A percentile compares a stretch with the other conserved stretches of the same genome.
These are phyloP conservation scores for Ceyx erithaca DNA, from an alignment of 2,797 vertebrate species.

Conservation along the genomic window DNA sequence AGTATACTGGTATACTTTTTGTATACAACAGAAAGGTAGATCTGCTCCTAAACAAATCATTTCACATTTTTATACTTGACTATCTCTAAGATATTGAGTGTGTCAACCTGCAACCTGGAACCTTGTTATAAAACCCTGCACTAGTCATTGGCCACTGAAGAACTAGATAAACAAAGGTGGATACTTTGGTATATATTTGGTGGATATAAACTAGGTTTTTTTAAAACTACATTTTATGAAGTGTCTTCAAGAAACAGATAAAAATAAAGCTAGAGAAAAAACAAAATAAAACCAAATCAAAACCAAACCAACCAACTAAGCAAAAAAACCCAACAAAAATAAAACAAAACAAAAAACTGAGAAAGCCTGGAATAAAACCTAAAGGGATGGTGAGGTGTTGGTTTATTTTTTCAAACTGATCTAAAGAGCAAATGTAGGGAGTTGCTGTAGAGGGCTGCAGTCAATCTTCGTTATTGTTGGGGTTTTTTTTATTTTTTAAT, in stretches of 20 bases:
- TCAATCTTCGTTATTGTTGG: too few species aligned
- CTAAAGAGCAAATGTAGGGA: background rate
- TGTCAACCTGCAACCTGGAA: background rate
- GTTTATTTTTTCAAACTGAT: background rate
- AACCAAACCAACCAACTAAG: too few species aligned
- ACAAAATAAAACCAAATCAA: too few species aligned
- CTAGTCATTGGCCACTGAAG: background rate
- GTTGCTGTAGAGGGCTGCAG: background rate
- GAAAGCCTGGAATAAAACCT: background rate
- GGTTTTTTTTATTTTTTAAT: too few species aligned
- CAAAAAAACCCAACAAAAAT: too few species aligned
- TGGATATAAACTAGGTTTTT: background rate
- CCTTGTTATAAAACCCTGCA: background rate
- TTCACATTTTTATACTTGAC: background rate
- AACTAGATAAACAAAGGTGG: background rate
- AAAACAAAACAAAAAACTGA: background rate
- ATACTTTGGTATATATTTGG: background rate
- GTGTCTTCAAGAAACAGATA: background rate
- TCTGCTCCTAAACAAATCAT: background rate
- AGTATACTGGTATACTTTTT: too few species aligned
- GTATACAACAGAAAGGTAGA: background rate
- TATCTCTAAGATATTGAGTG: background rate
- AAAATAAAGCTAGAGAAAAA: background rate
- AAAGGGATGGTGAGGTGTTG: rapidly evolving
- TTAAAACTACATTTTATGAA: background rate